Evolutionary conservation across 2,888 invertebrate genomes (phyloP).

Genomic region (Ceraclea dissimilis): DNA sequence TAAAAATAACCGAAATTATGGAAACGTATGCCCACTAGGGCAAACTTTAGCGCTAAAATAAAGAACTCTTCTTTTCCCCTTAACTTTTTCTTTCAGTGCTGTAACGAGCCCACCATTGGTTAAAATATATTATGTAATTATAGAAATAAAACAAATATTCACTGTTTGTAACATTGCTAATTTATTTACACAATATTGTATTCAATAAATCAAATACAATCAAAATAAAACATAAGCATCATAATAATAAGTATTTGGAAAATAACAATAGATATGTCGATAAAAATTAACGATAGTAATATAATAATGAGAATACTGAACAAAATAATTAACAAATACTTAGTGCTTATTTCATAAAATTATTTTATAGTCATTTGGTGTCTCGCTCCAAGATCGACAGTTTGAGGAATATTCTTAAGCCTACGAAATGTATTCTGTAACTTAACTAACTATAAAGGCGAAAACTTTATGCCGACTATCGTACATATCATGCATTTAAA

Average conservation of each 20-base stretch:
- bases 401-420: background rate
- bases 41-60: too few species aligned
- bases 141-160: background rate
- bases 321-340: background rate
- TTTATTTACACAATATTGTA: background rate
- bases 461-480: too few species aligned
- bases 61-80: too few species aligned
- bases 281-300: background rate
- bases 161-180: constrained; percentile 10
- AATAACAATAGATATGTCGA: background rate
- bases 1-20: too few species aligned
- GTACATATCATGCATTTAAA: too few species aligned
- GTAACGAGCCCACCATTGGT: too few species aligned
- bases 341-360: background rate
- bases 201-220: background rate
- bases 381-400: background rate
- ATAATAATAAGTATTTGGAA: background rate
- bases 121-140: too few species aligned
- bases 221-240: background rate
- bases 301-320: background rate
- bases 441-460: too few species aligned
- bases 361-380: constrained; percentile 2
- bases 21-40: too few species aligned
- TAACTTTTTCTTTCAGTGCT: too few species aligned
- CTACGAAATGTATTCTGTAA: too few species aligned